Conservation (phyloP, 2,797 vertebrate species). For the Odontamblyopus lacepedii region DNA sequence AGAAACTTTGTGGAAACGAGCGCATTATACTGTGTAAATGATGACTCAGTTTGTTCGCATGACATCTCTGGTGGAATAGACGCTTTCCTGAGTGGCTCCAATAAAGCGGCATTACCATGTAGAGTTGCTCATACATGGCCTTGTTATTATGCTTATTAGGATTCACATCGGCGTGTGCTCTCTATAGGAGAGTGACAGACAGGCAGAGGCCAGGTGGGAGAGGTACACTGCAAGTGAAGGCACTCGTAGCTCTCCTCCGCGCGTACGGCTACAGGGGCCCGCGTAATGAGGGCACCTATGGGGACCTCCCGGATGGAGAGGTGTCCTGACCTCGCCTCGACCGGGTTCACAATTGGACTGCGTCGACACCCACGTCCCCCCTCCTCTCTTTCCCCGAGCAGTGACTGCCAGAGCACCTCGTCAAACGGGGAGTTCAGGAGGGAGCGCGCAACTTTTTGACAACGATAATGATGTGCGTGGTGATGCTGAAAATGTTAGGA, state of each 20-base stretch:
- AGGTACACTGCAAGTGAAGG: slow-evolving; percentile 48
- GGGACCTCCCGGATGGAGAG: slow-evolving; percentile 76
- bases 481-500: slow-evolving; percentile 54
- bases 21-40: slow-evolving; percentile 29
- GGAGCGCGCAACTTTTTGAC: slow-evolving; percentile 60
- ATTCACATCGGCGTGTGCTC: slow-evolving; percentile 54
- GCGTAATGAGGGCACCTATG: slow-evolving; percentile 79
- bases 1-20: slow-evolving; percentile 11
- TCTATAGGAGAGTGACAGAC: slow-evolving; percentile 69
- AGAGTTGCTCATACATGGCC: slow-evolving; percentile 14
- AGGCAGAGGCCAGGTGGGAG: slow-evolving; percentile 64
- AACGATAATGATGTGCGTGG: slow-evolving; percentile 69
- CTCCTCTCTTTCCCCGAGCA: slow-evolving; percentile 29
- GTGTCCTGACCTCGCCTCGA: slow-evolving; percentile 70
- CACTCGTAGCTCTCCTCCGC: slow-evolving; percentile 60
- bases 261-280: slow-evolving; percentile 64
- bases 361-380: slow-evolving; percentile 55
- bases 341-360: slow-evolving; percentile 57
- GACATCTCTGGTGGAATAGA: slow-evolving; percentile 34
- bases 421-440: slow-evolving; percentile 55
- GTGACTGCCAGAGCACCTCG: slow-evolving; percentile 31
- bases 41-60: slow-evolving; percentile 43
- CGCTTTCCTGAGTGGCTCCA: slow-evolving; percentile 23
- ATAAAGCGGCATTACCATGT: slow-evolving; percentile 32
- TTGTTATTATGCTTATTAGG: slow-evolving; percentile 67